Percentiles rank a stretch among this genome's conserved stretches.
These are phyloP conservation scores for Platycercus adscitus DNA, from an alignment of 2,113 vertebrate genomes.

Conservation along the genomic window DNA sequence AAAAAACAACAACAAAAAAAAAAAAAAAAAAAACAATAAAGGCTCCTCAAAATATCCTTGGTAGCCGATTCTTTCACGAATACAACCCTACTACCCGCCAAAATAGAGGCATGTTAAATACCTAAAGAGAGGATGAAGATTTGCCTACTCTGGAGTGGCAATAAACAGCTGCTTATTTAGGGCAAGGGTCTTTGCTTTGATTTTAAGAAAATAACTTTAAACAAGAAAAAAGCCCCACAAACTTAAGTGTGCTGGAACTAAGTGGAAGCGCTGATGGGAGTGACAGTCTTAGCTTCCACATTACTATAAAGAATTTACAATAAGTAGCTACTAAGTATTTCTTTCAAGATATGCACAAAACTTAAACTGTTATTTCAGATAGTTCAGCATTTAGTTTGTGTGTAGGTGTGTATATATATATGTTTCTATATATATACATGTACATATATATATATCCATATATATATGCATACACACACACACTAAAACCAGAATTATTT, in stretches of 20 bases:
- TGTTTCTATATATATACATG: no score
- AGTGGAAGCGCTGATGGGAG: neutral
- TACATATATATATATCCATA: neutral
- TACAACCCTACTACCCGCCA: neutral
- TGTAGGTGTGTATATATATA: neutral
- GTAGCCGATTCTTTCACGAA: neutral
- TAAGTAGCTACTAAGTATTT: neutral
- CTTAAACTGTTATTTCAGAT: neutral
- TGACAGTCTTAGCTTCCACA: neutral
- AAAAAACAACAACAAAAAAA: neutral
- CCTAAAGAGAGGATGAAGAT: neutral
- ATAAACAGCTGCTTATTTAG: neutral
- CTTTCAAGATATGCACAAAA: neutral
- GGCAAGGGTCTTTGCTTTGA: neutral
- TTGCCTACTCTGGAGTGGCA: neutral
- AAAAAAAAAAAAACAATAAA: neutral
- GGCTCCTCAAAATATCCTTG: neutral
- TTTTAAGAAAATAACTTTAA: neutral
- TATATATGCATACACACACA: rapidly evolving
- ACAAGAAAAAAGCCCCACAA: neutral
- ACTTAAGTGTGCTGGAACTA: neutral
- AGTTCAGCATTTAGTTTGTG: neutral
- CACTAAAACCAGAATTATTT: neutral
- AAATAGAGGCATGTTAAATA: neutral
- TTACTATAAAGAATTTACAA: neutral